A percentile compares a stretch with the other conserved stretches of the same genome.
These are phyloP conservation scores for Zhuqinia jingwanae DNA, from an alignment of 2,888 invertebrate genomes.

Conservation along the genomic window DNA sequence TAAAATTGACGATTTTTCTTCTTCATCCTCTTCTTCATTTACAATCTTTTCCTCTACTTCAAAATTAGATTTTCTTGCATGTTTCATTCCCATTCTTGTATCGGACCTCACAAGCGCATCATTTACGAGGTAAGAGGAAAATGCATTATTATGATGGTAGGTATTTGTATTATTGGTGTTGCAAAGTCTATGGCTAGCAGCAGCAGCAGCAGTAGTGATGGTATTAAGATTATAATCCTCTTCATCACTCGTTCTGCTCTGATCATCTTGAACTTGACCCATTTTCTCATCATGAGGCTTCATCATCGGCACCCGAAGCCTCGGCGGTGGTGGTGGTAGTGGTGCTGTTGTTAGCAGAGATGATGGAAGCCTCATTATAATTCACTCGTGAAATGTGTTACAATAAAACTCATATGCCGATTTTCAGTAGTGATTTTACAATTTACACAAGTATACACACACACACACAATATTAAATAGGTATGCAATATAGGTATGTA, in stretches of 20 bases:
- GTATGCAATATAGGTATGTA: not conserved
- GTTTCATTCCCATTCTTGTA: slow-evolving; percentile 41
- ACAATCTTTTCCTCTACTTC: not conserved
- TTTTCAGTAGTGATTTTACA: slow-evolving; percentile 49
- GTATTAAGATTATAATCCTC: slow-evolving; percentile 12
- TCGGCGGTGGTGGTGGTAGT: slow-evolving; percentile 40
- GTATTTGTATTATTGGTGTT: not conserved
- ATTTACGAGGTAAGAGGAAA: not conserved
- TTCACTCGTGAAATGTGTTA: slow-evolving; percentile 73
- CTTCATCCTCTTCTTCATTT: not conserved
- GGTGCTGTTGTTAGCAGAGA: slow-evolving; percentile 37
- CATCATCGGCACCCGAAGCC: slow-evolving; percentile 66
- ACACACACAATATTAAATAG: too few species aligned
- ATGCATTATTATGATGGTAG: too few species aligned
- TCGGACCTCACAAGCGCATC: slow-evolving; percentile 39
- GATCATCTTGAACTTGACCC: slow-evolving; percentile 73
- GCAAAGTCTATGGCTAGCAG: slow-evolving; percentile 18
- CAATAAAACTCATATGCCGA: slow-evolving; percentile 52
- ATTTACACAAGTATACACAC: not conserved
- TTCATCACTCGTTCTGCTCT: slow-evolving; percentile 71
- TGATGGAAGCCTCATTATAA: slow-evolving; percentile 72
- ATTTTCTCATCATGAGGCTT: slow-evolving; percentile 65
- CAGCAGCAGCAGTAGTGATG: not conserved
- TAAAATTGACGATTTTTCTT: slow-evolving; percentile 49
- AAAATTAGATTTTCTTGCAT: slow-evolving; percentile 53